Evolutionary conservation across 1,140 invertebrate species (phyloP).

Genomic region (Laupala kohalensis): DNA sequence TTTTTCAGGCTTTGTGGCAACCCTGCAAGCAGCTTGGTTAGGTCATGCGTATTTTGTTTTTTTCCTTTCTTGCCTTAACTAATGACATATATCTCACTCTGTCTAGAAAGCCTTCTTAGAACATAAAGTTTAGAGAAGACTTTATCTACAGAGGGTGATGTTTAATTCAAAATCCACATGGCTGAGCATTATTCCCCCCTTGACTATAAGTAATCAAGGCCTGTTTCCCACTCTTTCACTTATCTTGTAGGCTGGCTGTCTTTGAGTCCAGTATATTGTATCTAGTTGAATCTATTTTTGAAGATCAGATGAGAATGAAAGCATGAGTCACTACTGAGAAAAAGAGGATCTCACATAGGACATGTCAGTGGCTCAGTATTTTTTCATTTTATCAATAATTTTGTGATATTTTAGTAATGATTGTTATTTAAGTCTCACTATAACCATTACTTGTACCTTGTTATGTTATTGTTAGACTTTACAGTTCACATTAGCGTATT

Average conservation of each 20-base stretch:
- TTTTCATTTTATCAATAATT: conserved; percentile 23
- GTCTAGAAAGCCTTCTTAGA: not conserved
- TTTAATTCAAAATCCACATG: conserved; percentile 4
- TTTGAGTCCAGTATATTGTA: conserved; percentile 13
- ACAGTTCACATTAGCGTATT: conserved; percentile 19
- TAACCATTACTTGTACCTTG: conserved; percentile 24
- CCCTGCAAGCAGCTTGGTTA: conserved; percentile 16
- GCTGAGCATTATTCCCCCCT: conserved; percentile 12
- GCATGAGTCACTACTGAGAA: conserved; percentile 16
- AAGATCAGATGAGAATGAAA: conserved; percentile 16
- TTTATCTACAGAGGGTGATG: not conserved
- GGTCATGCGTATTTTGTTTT: conserved; percentile 11
- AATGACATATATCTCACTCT: not conserved
- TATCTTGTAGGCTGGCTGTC: conserved; percentile 14
- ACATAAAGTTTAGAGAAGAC: not conserved
- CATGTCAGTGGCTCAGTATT: conserved; percentile 19
- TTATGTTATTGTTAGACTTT: conserved; percentile 24
- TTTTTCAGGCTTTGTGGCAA: conserved; percentile 11
- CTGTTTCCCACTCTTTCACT: conserved; percentile 13
- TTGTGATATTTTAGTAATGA: conserved; percentile 26
- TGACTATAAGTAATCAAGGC: conserved; percentile 15
- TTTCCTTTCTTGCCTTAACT: conserved; percentile 8
- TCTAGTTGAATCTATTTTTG: conserved; percentile 17
- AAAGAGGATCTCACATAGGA: conserved; percentile 15
- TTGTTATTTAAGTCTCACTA: conserved; percentile 25